Evolutionary conservation across 2,888 invertebrate genomes (phyloP).

Genomic region (Thymelicus acteon): DNA sequence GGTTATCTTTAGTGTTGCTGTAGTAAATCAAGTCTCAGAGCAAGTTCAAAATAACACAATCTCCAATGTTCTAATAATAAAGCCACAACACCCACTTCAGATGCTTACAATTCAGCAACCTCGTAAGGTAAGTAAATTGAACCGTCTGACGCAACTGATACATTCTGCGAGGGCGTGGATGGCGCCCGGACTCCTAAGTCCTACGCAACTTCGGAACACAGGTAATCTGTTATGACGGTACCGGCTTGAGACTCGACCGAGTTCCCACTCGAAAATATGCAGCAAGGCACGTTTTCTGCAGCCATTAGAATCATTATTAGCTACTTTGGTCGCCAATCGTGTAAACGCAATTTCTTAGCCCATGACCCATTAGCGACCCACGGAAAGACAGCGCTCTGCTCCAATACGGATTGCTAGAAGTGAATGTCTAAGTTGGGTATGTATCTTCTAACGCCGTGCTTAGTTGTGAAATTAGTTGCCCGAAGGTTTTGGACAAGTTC

Average conservation of each 20-base stretch:
- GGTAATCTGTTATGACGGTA: conserved; percentile 47
- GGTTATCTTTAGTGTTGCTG: not conserved
- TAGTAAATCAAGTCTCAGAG: not conserved
- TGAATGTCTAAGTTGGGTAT: too few relatives aligned
- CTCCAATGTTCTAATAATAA: conserved; percentile 18
- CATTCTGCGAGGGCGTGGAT: conserved; percentile 50
- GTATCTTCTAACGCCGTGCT: too few relatives aligned
- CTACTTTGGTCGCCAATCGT: conserved; percentile 4
- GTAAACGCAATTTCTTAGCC: conserved; percentile 5
- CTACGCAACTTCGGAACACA: conserved; percentile 47
- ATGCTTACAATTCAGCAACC: conserved; percentile 37
- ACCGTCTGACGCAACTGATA: conserved; percentile 45
- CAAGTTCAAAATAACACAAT: conserved; percentile 7
- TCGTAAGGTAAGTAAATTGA: conserved; percentile 34
- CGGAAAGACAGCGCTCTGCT: too few relatives aligned
- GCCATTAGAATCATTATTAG: conserved; percentile 15
- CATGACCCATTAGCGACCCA: too few relatives aligned
- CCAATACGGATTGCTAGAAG: too few relatives aligned
- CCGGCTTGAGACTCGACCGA: conserved; percentile 33
- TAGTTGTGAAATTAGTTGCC: too few relatives aligned
- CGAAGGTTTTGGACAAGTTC: too few relatives aligned
- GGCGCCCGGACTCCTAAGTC: conserved; percentile 55
- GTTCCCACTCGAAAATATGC: conserved; percentile 42
- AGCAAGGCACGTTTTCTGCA: conserved; percentile 44
- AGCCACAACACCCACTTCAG: conserved; percentile 24